Evolutionary conservation across 2,113 vertebrate genomes (phyloP).

Genomic region (Misgurnus anguillicaudatus): DNA sequence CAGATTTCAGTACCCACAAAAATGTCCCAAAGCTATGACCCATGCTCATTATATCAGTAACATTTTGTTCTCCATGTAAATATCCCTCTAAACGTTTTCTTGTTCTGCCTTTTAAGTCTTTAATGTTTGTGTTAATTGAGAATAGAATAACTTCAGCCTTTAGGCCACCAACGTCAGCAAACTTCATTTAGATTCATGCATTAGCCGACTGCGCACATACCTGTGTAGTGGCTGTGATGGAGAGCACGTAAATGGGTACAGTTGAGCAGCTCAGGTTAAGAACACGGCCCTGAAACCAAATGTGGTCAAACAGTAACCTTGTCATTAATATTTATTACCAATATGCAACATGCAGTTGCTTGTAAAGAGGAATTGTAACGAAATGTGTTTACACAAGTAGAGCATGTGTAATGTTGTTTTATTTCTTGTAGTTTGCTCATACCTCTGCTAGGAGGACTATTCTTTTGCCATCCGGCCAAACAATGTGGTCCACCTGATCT

Average conservation of each 20-base stretch:
- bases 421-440: constrained; percentile 44
- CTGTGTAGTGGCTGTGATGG: constrained; percentile 93
- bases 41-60: background rate
- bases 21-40: background rate
- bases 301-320: background rate
- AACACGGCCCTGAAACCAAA: constrained; percentile 81
- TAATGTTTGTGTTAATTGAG: background rate
- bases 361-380: background rate
- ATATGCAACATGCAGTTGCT: background rate
- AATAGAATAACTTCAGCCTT: background rate
- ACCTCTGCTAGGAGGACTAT: constrained; percentile 93
- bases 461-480: constrained; percentile 94
- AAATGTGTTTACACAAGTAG: background rate
- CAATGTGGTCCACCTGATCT: constrained; percentile 91
- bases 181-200: constrained; percentile 8
- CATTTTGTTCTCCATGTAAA: background rate
- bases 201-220: constrained; percentile 59
- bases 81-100: background rate
- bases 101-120: background rate
- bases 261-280: constrained; percentile 96
- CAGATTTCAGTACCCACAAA: background rate
- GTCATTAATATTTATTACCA: background rate
- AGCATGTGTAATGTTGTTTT: background rate
- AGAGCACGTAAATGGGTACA: constrained; percentile 91
- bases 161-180: background rate